Conservation (phyloP, 2,113 vertebrate genomes). For the Lepus europaeus region DNA sequence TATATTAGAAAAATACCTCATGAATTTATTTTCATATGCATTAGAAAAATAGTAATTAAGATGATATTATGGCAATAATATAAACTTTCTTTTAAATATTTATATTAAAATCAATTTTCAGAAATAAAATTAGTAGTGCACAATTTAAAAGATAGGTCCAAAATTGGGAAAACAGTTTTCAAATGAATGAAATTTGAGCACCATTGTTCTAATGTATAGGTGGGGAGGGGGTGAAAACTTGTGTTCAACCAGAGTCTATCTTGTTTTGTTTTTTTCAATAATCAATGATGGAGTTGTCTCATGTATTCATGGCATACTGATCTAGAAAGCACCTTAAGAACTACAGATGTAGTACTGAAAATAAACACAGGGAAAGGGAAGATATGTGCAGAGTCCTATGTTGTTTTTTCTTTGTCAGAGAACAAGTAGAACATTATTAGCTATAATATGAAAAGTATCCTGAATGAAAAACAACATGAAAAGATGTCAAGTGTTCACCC, state of each 20-base stretch:
- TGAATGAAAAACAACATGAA: not conserved
- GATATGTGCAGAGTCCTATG: not conserved
- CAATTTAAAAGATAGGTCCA: constrained; percentile 5
- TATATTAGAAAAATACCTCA: not conserved
- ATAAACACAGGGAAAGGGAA: not conserved
- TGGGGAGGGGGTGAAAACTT: not conserved
- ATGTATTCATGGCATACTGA: not conserved
- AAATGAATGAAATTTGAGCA: not conserved
- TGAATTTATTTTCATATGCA: constrained; percentile 12
- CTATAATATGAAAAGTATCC: not conserved
- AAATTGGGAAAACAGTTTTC: not conserved
- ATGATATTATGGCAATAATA: not conserved
- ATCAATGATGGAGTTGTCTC: not conserved
- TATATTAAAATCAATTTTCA: not conserved
- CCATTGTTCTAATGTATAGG: not conserved
- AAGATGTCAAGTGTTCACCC: not conserved
- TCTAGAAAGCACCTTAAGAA: not conserved
- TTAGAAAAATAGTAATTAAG: constrained; percentile 27
- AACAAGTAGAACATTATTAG: not conserved
- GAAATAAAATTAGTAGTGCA: not conserved
- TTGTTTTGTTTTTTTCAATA: not conserved
- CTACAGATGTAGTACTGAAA: too few species aligned
- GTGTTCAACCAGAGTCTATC: not conserved
- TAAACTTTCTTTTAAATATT: constrained; percentile 4
- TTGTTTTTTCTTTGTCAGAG: not conserved